Evolutionary conservation across 1,140 invertebrate species (phyloP).

Genomic region (Drosophila rhopaloa): DNA sequence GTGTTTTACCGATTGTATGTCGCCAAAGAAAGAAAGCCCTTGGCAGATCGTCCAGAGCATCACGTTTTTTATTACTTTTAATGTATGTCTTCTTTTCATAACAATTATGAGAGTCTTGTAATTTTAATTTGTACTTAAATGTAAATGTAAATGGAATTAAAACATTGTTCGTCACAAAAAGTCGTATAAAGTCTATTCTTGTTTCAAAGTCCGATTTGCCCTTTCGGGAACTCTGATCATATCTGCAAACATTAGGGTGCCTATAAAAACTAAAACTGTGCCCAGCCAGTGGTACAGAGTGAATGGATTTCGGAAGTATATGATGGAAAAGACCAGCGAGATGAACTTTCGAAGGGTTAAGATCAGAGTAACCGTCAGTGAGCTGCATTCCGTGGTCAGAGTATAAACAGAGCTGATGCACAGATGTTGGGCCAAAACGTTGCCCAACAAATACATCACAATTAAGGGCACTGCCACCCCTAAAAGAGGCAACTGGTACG

Average conservation of each 20-base stretch:
- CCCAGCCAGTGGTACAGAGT: constrained; percentile 97
- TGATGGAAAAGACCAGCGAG: constrained; percentile 96
- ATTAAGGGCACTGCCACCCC: constrained; percentile 88
- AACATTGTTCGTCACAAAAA: constrained; percentile 25
- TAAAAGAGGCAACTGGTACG: constrained; percentile 85
- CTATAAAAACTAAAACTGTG: constrained; percentile 94
- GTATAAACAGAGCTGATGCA: constrained; percentile 98
- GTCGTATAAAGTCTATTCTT: constrained; percentile 17
- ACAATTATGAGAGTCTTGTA: constrained; percentile 57
- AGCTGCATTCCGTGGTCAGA: constrained; percentile 97
- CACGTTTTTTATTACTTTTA: constrained; percentile 45
- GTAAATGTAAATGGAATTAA: constrained; percentile 61
- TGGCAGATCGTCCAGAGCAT: constrained; percentile 31
- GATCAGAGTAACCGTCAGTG: constrained; percentile 97
- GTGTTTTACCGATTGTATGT: constrained; percentile 27
- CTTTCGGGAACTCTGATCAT: constrained; percentile 23
- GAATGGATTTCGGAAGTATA: constrained; percentile 98
- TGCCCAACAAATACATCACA: constrained; percentile 92
- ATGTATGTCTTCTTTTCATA: constrained; percentile 33
- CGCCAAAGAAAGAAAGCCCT: constrained; percentile 53
- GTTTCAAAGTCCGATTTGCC: constrained; percentile 28
- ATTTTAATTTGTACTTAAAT: constrained; percentile 81
- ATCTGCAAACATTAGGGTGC: constrained; percentile 93
- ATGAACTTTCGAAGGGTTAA: constrained; percentile 98
- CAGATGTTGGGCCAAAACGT: constrained; percentile 96